Evolutionary conservation across 2,113 vertebrate genomes (phyloP), one percentile per base, ranked within the genome.

Genomic region (Nesospiza acunhae): DNA sequence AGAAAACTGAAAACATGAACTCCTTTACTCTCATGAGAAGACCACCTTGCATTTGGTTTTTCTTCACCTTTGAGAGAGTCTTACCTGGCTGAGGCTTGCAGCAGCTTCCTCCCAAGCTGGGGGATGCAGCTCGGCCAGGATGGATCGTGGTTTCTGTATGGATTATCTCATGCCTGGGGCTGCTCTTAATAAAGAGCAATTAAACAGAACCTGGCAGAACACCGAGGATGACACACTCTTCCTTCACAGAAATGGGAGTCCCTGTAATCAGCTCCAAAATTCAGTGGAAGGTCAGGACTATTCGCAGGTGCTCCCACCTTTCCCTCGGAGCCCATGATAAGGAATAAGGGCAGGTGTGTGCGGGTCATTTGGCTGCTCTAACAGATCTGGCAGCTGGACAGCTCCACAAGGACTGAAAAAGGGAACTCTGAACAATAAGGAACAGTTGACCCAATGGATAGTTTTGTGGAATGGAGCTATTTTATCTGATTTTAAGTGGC

Each of bases 241-340:
- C 31, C 37, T 50, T 27, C 52, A 74, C 47, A 92, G 30, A 60
- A 30, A 17, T 1, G 4, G 17, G 30, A 59, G 15, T 19, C n/a
- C 55, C 15, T 66, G 50, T 15, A 22, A 75, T 26, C 58, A 55
- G 35, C 47, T 72, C 66, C n/a, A 30, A 28, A 53, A 47, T 18
- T 15, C 50, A 53, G 1, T 2, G 30, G 39, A 50, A n/a, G 23
- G 27, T 80, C 63, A 60, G 67, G 37, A 64, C 20, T 17, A 24
- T 15, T 62, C 60, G 35, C 42, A 42, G 50, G 10, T 7, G 60
- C n/a, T 11, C 11, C 14, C 17, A 35, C 4, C 37, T 30, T 23
- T 23, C 49, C 58, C 46, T 37, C 3, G 0, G 49, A 50, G 67
- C 6, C 9, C 4, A 0, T 1, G 5, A 1, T 8, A 9, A n/a